Evolutionary conservation across 2,797 vertebrate species (phyloP), one percentile per base, ranked within the genome.

Genomic region (Neopelma chrysocephalum): DNA sequence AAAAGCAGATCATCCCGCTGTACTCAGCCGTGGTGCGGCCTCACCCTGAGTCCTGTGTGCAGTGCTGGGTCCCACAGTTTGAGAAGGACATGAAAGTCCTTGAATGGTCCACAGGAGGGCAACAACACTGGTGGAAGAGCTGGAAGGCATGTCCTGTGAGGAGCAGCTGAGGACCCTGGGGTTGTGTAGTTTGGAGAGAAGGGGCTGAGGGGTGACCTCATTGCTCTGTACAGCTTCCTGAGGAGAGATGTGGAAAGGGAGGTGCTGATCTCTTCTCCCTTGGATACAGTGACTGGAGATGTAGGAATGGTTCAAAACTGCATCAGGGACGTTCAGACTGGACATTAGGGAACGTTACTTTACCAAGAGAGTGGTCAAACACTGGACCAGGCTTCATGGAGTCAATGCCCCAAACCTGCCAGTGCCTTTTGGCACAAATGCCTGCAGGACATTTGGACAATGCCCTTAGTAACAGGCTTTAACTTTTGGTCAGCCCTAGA

Each of bases 11-110:
- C 47, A 7, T 84, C 42, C 47, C 1, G 0, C 72, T 76, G 40
- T 14, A 7, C 10, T 38, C 6, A 29, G 45, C 2, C 0, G 0
- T 17, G 36, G 2, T 22, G 34, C 0, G 0, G 60, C 38, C 57
- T 38, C 62, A 6, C 26, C 26, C 50, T 1, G n/a, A 58, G 26
- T 5, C 7, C 20, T 26, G 25, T 8, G 12, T 19, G 69, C 43
- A 18, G 50, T 11, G 58, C 53, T 20, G 71, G 68, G 40, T 25
- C 29, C 32, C 38, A 17, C 20, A 16, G 9, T 2, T 17, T 57
- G n/a, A 42, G 21, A 64, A 69, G 21, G 50, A 20, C 2, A 2
- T 36, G 21, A 11, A 62, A 29, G 29, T 23, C 40, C 22, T 50
- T 31, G 22, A 23, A n/a, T 10, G 38, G 2, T 43, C 10, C 47